phyloP scores from a whole-genome alignment of 2,888 invertebrate species.

The Danaus chrysippus region DNA sequence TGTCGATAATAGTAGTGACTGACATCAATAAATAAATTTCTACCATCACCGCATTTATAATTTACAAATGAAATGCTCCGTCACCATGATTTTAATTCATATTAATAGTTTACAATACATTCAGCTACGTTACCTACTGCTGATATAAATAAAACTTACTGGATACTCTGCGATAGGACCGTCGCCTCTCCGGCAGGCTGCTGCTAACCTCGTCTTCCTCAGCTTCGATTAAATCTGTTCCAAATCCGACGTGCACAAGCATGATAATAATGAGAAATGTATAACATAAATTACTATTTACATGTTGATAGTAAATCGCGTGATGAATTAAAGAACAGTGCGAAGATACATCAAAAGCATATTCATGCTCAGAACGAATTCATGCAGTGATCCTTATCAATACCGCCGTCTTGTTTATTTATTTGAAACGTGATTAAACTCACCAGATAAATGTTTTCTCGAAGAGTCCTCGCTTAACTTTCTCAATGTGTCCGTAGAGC shows the following conservation, averaged over 20 bases:
- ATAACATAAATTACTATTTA: constrained; percentile 40
- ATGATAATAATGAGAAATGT: constrained; percentile 44
- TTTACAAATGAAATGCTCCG: constrained; percentile 19
- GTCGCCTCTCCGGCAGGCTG: constrained; percentile 67
- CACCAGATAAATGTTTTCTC: constrained; percentile 77
- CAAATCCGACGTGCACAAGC: constrained; percentile 49
- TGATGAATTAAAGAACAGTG: constrained; percentile 41
- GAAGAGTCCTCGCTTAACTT: constrained; percentile 76
- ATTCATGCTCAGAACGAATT: constrained; percentile 52
- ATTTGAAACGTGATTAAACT: constrained; percentile 39
- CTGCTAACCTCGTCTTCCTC: constrained; percentile 77
- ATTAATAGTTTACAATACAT: constrained; percentile 9
- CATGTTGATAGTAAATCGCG: constrained; percentile 35
- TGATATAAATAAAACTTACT: constrained; percentile 65
- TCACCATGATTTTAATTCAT: constrained; percentile 15
- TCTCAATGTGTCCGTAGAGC: constrained; percentile 69
- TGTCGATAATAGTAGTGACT: constrained; percentile 30
- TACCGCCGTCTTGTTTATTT: constrained; percentile 10
- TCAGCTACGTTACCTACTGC: constrained; percentile 24
- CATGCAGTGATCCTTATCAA: constrained; percentile 46
- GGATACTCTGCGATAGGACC: constrained; percentile 76
- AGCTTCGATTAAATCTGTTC: constrained; percentile 78
- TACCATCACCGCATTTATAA: constrained; percentile 21
- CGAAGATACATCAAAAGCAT: constrained; percentile 43
- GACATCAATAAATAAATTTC: constrained; percentile 8